These are phyloP conservation scores for Vidua macroura DNA, from an alignment of 2,113 vertebrate genomes.

Conservation along the genomic window DNA sequence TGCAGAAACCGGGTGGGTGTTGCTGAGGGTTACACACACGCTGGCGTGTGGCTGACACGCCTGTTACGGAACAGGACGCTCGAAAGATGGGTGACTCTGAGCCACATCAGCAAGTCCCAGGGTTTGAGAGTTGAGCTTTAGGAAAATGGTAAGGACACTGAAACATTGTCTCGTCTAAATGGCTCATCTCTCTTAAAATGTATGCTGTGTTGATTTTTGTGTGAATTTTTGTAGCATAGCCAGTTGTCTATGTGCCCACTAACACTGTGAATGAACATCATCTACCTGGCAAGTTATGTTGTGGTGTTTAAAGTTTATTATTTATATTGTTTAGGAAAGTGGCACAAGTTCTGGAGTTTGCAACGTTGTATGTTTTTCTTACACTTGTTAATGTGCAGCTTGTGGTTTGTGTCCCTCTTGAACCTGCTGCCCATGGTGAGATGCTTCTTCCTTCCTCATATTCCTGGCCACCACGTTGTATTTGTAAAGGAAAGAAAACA, in stretches of 20 bases:
- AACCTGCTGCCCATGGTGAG: background rate
- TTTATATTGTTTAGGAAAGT: background rate
- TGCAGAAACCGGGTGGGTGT: fast-evolving
- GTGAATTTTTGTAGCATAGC: background rate
- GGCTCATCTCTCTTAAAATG: background rate
- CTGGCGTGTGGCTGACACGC: fast-evolving
- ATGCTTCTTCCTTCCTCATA: background rate
- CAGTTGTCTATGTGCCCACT: background rate
- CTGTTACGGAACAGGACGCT: fast-evolving
- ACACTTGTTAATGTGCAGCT: background rate
- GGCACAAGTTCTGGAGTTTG: background rate
- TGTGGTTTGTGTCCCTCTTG: background rate
- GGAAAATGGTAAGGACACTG: background rate
- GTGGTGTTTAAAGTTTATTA: background rate
- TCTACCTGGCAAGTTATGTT: background rate
- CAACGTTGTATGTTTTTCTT: background rate
- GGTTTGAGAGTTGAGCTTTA: background rate
- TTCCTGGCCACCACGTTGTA: background rate
- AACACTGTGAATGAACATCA: background rate
- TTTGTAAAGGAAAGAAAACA: background rate
- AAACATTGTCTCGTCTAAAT: background rate
- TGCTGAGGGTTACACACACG: fast-evolving
- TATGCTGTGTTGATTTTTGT: background rate
- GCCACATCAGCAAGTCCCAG: background rate
- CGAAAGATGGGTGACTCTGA: background rate